Evolutionary conservation across 2,113 vertebrate species (phyloP).

Genomic region (Antigone vipio): DNA sequence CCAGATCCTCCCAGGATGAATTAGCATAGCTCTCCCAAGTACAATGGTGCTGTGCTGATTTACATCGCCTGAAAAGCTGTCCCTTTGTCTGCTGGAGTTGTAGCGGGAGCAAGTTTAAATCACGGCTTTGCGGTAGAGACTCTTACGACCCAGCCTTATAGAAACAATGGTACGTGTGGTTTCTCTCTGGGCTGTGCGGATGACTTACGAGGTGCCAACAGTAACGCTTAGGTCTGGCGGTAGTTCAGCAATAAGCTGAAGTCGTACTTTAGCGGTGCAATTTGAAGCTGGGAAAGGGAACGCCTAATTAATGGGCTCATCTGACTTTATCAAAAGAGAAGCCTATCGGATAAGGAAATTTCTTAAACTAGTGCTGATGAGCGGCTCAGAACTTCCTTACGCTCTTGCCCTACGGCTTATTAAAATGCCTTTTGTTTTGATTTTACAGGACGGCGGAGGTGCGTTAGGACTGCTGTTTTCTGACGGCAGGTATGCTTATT

Average conservation of each 20-base stretch:
- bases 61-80: not conserved
- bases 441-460: not conserved
- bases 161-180: not conserved
- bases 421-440: not conserved
- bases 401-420: not conserved
- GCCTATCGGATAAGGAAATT: not conserved
- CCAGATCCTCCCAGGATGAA: not conserved
- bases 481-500: not conserved
- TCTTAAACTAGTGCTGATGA: not conserved
- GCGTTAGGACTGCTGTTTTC: not conserved
- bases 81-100: not conserved
- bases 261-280: not conserved
- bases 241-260: not conserved
- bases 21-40: not conserved
- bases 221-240: not conserved
- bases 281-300: not conserved
- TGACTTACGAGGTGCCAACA: not conserved
- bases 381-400: not conserved
- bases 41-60: slow-evolving; percentile 15
- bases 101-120: not conserved
- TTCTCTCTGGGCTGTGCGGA: not conserved
- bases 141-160: not conserved
- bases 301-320: not conserved
- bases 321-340: not conserved
- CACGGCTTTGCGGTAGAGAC: not conserved